Percentiles rank a stretch among this genome's conserved stretches.
These are phyloP conservation scores for Heteropelma amictum DNA, from an alignment of 2,888 invertebrate genomes.

Conservation along the genomic window DNA sequence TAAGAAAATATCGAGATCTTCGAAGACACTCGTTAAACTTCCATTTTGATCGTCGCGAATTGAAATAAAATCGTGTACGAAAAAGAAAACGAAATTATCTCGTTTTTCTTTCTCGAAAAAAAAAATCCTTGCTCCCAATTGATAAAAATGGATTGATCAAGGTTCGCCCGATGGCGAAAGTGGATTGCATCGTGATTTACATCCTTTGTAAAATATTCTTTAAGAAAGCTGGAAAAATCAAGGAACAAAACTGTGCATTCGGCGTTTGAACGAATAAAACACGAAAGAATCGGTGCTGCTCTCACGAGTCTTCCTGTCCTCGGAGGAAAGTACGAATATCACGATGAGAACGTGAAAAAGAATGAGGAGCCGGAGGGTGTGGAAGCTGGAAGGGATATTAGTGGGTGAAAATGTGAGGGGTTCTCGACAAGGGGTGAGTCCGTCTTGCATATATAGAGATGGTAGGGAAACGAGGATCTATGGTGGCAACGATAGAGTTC, in stretches of 20 bases:
- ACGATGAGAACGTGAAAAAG: not conserved
- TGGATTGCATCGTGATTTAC: no score
- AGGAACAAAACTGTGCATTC: slow-evolving; percentile 7
- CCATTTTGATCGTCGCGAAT: no score
- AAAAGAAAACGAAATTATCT: no score
- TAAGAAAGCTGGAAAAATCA: not conserved
- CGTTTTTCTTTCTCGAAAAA: no score
- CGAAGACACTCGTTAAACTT: no score
- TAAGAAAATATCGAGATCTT: no score
- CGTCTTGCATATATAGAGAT: slow-evolving; percentile 22
- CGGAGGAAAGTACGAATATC: slow-evolving; percentile 36
- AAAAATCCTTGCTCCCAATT: no score
- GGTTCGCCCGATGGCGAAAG: no score
- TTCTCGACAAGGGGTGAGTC: slow-evolving; percentile 47
- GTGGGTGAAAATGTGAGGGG: slow-evolving; percentile 31
- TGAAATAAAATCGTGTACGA: no score
- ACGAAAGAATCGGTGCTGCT: slow-evolving; percentile 23
- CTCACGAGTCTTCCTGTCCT: slow-evolving; percentile 7
- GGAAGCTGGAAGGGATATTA: slow-evolving; percentile 5
- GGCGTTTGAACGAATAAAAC: slow-evolving; percentile 22
- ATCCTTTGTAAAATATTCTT: no score
- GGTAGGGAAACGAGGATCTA: slow-evolving; percentile 13
- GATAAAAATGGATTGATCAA: no score
- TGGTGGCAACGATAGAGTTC: slow-evolving; percentile 8
- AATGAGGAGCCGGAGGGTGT: not conserved